These are phyloP conservation scores for Hirtodrosophila duncani DNA, from an alignment of 2,888 invertebrate species.

Conservation along the genomic window DNA sequence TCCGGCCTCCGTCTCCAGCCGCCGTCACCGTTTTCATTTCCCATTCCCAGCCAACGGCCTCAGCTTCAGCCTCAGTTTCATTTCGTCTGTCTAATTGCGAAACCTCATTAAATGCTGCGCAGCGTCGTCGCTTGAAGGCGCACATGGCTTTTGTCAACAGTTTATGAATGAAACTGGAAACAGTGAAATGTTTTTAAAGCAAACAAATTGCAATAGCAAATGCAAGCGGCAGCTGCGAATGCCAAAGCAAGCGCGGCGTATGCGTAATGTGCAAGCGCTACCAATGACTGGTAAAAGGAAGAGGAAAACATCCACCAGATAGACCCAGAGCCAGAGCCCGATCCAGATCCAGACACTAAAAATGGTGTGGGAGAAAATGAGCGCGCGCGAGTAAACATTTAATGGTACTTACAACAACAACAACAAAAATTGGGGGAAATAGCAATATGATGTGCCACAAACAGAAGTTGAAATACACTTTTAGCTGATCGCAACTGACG, in stretches of 20 bases:
- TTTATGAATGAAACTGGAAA: constrained; percentile 37
- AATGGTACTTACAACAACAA: constrained; percentile 49
- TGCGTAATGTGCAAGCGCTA: constrained; percentile 3
- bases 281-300: constrained; percentile 4
- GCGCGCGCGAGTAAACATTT: constrained; percentile 33
- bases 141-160: constrained; percentile 18
- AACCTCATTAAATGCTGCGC: constrained; percentile 26
- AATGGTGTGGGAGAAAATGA: constrained; percentile 1
- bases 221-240: background rate
- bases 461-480: too few species aligned
- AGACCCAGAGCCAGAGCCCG: constrained; percentile 30
- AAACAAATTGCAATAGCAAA: constrained; percentile 3
- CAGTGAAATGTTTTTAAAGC: constrained; percentile 12
- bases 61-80: too few species aligned
- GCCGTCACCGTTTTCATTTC: too few species aligned
- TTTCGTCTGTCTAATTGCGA: constrained; percentile 25
- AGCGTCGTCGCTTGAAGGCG: background rate
- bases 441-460: background rate
- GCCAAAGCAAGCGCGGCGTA: constrained; percentile 2
- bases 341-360: background rate
- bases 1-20: too few species aligned
- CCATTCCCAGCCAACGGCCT: too few species aligned
- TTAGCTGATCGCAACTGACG: too few species aligned
- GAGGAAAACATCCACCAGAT: too few species aligned
- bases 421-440: constrained; percentile 9